Conservation (phyloP, 2,113 vertebrate genomes). For the Nematolebias whitei region DNA sequence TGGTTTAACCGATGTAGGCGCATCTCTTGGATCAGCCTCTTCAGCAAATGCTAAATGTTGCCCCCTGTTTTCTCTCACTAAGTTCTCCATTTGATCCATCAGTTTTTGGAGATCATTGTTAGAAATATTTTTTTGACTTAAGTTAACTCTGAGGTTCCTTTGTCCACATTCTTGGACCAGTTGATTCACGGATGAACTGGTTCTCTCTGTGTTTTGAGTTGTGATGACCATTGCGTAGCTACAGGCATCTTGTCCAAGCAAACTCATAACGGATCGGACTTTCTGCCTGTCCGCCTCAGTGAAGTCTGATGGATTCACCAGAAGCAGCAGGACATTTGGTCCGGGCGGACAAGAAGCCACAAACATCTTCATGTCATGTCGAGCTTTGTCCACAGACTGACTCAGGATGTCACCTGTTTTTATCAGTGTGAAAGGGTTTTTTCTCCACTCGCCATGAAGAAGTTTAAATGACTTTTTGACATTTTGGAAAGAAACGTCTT, state of each 20-base stretch:
- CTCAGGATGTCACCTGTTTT: constrained; percentile 23
- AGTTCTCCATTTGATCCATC: neutral
- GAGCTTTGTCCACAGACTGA: neutral
- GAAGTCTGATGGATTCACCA: constrained; percentile 34
- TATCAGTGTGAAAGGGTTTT: constrained; percentile 14
- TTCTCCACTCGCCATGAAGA: neutral
- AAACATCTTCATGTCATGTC: constrained; percentile 16
- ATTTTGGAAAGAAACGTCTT: neutral
- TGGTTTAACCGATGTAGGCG: neutral
- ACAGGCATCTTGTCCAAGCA: constrained; percentile 9
- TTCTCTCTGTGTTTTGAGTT: neutral
- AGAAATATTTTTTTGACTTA: neutral
- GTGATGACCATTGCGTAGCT: constrained; percentile 31
- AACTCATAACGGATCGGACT: constrained; percentile 3
- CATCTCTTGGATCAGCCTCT: neutral
- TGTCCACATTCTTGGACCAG: neutral
- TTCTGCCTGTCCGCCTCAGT: neutral
- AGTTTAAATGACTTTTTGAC: neutral
- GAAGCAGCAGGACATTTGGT: constrained; percentile 38
- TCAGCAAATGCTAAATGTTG: neutral
- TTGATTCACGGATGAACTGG: neutral
- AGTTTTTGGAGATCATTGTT: neutral
- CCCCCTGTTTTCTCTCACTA: neutral
- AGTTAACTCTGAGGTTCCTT: constrained; percentile 2
- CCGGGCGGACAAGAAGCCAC: constrained; percentile 17